Evolutionary conservation across 53 echinoderm and acorn worm species (phyloP).

Genomic region (Mesocentrotus franciscanus): DNA sequence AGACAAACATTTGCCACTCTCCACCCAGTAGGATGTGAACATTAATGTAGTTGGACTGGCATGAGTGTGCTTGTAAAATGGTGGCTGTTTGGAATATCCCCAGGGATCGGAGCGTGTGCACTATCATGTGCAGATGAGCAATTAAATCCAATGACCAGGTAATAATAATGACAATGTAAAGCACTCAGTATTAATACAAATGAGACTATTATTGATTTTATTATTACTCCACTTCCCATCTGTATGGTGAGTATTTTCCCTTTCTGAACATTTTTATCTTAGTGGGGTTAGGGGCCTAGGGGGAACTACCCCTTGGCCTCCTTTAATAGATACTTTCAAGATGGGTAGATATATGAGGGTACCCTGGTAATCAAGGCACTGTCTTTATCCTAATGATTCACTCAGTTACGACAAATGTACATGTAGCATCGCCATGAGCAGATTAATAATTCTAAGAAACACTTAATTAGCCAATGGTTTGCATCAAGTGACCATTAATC

Average conservation of each 20-base stretch:
- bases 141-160: too few relatives aligned
- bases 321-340: background rate
- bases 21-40: too few relatives aligned
- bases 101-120: too few relatives aligned
- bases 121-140: too few relatives aligned
- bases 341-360: background rate
- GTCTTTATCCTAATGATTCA: background rate
- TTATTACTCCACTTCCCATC: too few relatives aligned
- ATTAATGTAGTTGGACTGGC: too few relatives aligned
- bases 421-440: background rate
- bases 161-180: too few relatives aligned
- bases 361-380: background rate
- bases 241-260: background rate
- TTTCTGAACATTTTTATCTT: background rate
- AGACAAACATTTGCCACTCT: too few relatives aligned
- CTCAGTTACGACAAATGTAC: background rate
- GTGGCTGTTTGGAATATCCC: too few relatives aligned
- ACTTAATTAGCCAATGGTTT: background rate
- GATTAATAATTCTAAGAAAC: background rate
- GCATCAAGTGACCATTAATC: background rate
- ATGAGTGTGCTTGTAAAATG: too few relatives aligned
- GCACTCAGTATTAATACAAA: too few relatives aligned
- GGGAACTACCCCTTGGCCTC: background rate
- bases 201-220: too few relatives aligned
- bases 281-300: background rate